Evolutionary conservation across 2,888 invertebrate genomes (phyloP).

Genomic region (Cerastis leucographa): DNA sequence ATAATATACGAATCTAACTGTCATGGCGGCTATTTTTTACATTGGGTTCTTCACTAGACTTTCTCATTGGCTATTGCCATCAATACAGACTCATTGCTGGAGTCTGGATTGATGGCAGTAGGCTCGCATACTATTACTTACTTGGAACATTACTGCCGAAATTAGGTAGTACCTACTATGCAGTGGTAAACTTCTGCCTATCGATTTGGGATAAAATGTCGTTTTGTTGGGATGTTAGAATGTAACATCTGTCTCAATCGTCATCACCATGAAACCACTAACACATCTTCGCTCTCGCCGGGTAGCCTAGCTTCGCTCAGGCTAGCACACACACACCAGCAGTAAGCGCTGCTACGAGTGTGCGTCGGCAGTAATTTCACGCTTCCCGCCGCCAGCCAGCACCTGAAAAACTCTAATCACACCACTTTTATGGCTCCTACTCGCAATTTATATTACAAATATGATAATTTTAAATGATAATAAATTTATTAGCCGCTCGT

Average conservation of each 20-base stretch:
- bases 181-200: not conserved
- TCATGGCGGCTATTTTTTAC: not conserved
- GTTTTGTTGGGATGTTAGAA: not conserved
- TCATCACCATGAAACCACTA: not conserved
- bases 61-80: too few relatives aligned
- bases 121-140: not conserved
- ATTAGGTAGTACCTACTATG: not conserved
- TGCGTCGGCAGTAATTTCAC: constrained; percentile 83
- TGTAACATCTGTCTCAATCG: not conserved
- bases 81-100: too few relatives aligned
- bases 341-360: constrained; percentile 44
- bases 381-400: constrained; percentile 75
- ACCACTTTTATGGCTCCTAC: constrained; percentile 77
- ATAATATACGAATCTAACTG: not conserved
- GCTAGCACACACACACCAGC: not conserved
- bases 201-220: not conserved
- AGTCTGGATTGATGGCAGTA: not conserved
- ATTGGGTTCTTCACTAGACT: not conserved
- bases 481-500: constrained; percentile 77
- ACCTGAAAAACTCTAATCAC: constrained; percentile 83
- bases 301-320: constrained; percentile 19
- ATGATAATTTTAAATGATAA: constrained; percentile 84
- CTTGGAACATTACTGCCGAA: not conserved
- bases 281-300: not conserved
- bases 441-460: constrained; percentile 81